Conservation (phyloP, 1,140 invertebrate genomes). For the Brachionus calyciflorus region DNA sequence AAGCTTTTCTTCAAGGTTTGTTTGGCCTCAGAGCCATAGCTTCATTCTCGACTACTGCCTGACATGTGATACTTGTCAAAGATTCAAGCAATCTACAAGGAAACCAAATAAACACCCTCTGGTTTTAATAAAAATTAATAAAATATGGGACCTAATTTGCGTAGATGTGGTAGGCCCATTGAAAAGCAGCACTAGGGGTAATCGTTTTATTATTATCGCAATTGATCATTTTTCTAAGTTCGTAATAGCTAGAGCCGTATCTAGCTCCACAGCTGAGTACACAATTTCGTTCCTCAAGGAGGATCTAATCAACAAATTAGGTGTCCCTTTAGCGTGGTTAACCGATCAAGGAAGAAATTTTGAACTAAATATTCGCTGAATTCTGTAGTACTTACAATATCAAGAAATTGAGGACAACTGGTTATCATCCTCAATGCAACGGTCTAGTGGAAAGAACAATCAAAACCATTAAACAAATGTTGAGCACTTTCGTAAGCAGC, state of each 20-base stretch:
- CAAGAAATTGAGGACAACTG: no score
- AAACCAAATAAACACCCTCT: constrained; percentile 12
- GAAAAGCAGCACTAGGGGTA: neutral
- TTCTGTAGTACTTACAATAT: no score
- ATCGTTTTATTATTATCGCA: neutral
- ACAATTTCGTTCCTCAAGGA: neutral
- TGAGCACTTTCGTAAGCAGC: constrained; percentile 49
- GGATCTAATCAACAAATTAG: constrained; percentile 48
- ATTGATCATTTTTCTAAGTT: no score
- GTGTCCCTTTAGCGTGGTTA: no score
- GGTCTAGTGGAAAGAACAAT: no score
- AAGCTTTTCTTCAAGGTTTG: neutral
- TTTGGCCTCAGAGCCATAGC: neutral
- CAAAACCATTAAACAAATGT: no score
- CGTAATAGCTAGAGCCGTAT: neutral
- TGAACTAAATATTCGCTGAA: no score
- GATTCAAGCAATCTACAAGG: no score
- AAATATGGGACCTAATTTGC: constrained; percentile 2
- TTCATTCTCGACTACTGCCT: neutral
- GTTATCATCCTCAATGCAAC: no score
- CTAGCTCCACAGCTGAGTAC: neutral
- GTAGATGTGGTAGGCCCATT: constrained; percentile 11
- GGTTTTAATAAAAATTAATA: constrained; percentile 6
- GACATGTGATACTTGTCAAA: no score
- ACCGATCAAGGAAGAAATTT: no score